A percentile compares a stretch with the other conserved stretches of the same genome.
Conservation (phyloP, 1,140 invertebrate species). For the Caenorhabditis inopinata region DNA sequence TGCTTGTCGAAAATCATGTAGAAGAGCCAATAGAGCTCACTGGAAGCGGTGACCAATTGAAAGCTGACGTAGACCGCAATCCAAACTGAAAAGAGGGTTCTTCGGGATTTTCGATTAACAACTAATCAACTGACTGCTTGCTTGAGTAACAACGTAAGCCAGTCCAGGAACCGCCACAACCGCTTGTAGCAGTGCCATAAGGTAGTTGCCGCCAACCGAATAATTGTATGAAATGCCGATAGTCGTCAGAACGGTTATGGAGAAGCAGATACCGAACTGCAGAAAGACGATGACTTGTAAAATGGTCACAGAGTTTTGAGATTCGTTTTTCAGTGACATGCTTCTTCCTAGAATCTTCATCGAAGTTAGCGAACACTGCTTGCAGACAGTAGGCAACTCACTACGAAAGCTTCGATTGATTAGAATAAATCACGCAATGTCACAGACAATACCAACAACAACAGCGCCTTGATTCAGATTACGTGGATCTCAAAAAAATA, state of each 20-base stretch:
- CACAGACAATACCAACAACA: too few species aligned
- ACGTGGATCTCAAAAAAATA: too few species aligned
- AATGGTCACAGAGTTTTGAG: not conserved
- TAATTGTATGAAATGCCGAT: not conserved
- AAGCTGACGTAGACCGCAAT: not conserved
- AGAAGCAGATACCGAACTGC: not conserved
- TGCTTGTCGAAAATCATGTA: conserved; percentile 8
- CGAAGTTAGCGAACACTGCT: not conserved
- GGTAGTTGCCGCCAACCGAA: not conserved
- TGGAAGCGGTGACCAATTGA: not conserved
- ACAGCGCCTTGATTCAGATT: too few species aligned
- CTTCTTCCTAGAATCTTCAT: not conserved
- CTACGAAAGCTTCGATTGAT: too few species aligned
- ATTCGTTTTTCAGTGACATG: conserved; percentile 18
- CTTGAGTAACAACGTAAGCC: not conserved
- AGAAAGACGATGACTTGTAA: conserved; percentile 1
- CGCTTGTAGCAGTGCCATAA: not conserved
- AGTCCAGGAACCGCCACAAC: not conserved
- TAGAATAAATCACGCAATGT: too few species aligned
- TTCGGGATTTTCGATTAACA: too few species aligned
- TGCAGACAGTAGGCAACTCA: not conserved
- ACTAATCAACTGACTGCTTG: not conserved
- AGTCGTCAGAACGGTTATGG: not conserved
- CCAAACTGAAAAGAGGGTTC: conserved; percentile 28
- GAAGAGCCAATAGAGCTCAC: conserved; percentile 10